Base-by-base conservation (phyloP, 1,140 invertebrate species). In the Drosophila santomea region DNA sequence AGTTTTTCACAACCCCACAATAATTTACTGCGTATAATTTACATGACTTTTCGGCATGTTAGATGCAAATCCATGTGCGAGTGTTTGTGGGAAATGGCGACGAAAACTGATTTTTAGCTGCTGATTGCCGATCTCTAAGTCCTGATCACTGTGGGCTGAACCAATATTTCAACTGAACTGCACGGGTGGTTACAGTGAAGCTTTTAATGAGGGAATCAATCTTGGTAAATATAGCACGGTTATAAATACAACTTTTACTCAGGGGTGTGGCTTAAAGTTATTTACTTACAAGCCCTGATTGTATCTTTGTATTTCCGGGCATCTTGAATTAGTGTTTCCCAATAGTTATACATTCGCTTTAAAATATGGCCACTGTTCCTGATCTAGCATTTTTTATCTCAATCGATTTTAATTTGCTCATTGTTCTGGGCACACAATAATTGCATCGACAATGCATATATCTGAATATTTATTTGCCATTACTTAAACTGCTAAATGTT, bases 31-130 rank as follows among this genome's bases (percentile, higher is more conserved):
- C 39, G 44, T 73, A 78, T 77, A 79, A 75, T 66, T 85, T 84
- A 84, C 82, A 86, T 83, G 82, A 83, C 79, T 86, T 88, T 86
- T 82, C 52, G 79, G 75, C 83, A 76, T 78, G 74, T 75, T 74
- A 71, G 63, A 88, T 88, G 78, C 66, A 78, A 85, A 80, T 78
- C 78, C 56, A 50, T 64, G 64, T 72, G 32, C 55, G 25, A 51
- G 57, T 44, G 28, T 55, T 38, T 56, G 51, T 44, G 62, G 58
- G n/a, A 78, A 79, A 63, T 58, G 78, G 72, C 78, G 73, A 64
- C 73, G 64, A 69, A 56, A 48, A 71, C 51, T 20, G 52, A 71
- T 72, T 72, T 71, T 72, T 72, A 71, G 51, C 64, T 74, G 69
- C 20, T 57, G 75, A 52, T 67, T 41, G 61, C 25, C 47, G 44